Base-by-base conservation (phyloP, 2,888 invertebrate species). In the Erynnis tages region DNA sequence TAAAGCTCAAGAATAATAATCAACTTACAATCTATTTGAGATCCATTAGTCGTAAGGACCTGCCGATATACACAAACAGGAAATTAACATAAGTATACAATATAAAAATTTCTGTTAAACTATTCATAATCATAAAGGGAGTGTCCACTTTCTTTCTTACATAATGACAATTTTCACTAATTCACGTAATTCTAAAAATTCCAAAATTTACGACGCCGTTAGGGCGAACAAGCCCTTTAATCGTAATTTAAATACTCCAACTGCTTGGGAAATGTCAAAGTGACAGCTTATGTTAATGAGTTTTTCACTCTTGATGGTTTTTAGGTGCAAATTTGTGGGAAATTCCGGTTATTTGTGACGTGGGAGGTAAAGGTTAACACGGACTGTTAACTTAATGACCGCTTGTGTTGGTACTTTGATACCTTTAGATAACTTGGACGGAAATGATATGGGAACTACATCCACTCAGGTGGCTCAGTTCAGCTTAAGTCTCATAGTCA, bases 91-190 rank as follows among this genome's bases (percentile, higher is more conserved):
- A n/a, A n/a, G n/a, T n/a, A n/a, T n/a, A n/a, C n/a, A n/a, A n/a
- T n/a, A n/a, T n/a, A n/a, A n/a, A n/a, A n/a, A n/a, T n/a, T n/a
- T n/a, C n/a, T n/a, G n/a, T n/a, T n/a, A n/a, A n/a, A n/a, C n/a
- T n/a, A n/a, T n/a, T n/a, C n/a, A n/a, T n/a, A n/a, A n/a, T n/a
- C n/a, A n/a, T n/a, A n/a, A n/a, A 23, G 19, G 44, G 44, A 3
- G 41, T n/a, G 32, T 19, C 21, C 6, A 14, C 14, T 17, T 34
- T 49, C 23, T 17, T 49, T 11, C 8, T 49, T 49, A 32, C 23
- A 8, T 49, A 40, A 49, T 41, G 17, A 47, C n/a, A 23, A 32
- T 49, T 40, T 49, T 49, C 48, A 40, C 48, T 48, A 16, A 46
- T 38, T 40, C 32, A 40, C 40, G 30, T 48, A 48, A 48, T 19